Evolutionary conservation across 30 jellyfish, hydroid and myxozoan species (phyloP), one percentile per base, ranked within the genome.

Genomic region (Thelohanellus kitauei): DNA sequence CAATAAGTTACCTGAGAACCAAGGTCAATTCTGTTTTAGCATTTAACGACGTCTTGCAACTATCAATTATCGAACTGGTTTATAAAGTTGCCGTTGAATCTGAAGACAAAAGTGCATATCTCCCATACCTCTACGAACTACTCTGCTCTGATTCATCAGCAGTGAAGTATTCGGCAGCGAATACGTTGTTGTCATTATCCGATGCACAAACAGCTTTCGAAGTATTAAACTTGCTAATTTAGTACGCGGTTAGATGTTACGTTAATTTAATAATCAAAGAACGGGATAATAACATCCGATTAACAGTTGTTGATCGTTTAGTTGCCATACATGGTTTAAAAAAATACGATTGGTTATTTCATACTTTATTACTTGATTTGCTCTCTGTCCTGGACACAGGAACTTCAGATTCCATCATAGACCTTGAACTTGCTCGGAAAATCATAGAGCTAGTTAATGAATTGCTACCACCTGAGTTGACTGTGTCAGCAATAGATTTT

Each of bases 151-250:
- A 88, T 6, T 63, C 89, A 40, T 64, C 58, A 53, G 97, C 97
- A 16, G 97, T 78, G 47, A 64, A 83, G 20, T 78, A 78, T 40
- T 88, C 64, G 45, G 97, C 97, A 0, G 97, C 97, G 13, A 89
- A 89, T n/a, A 78, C 97, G 0, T 62, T 78, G 23, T 88, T 78
- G 53, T 64, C 97, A n/a, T 54, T 78, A 21, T 78, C 97, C 2
- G 64, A 88, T 1, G 97, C 97, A 12, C 97, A 88, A 4, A 78
- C 97, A 0, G 97, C 97, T 18, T 83, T 78, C 31, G 65, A 78
- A 84, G 97, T 78, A 33, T 14, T 31, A 0, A 6, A 5, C 6
- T 48, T 48, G 14, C 31, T 17, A 4, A 40, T 23, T n/a, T 52
- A 78, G 97, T 88, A 88, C 15, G 97, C 97, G 16, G 97, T 89